Conservation (phyloP, 1,140 invertebrate genomes). For the Panulirus ornatus region DNA sequence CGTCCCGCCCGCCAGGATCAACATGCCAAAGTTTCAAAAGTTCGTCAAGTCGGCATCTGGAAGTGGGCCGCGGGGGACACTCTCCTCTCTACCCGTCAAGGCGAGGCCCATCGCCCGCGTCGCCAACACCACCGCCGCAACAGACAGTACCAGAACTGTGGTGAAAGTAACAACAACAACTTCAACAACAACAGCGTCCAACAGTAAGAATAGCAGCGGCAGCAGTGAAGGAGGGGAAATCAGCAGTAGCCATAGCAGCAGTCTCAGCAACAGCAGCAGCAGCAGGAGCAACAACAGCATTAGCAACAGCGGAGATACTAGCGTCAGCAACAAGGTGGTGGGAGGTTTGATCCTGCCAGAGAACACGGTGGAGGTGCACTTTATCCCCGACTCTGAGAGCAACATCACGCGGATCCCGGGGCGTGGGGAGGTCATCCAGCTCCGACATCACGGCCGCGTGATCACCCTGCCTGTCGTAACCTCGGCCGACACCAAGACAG, state of each 20-base stretch:
- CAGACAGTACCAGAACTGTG: constrained; percentile 9
- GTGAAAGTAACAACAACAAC: not conserved
- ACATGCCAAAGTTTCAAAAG: constrained; percentile 61
- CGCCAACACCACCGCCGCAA: not conserved
- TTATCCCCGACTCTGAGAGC: constrained; percentile 62
- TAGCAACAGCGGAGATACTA: not conserved
- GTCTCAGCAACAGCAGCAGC: not conserved
- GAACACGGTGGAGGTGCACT: constrained; percentile 60
- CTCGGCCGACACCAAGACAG: not conserved
- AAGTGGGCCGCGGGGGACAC: not conserved
- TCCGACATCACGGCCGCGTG: constrained; percentile 58
- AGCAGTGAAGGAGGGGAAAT: not conserved
- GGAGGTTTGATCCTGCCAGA: constrained; percentile 42
- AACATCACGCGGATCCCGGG: constrained; percentile 64
- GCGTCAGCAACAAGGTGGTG: not conserved
- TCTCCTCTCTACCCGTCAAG: not conserved
- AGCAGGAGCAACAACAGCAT: not conserved
- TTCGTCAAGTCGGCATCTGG: constrained; percentile 32
- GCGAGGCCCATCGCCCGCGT: not conserved
- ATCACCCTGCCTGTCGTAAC: constrained; percentile 51
- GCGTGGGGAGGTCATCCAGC: constrained; percentile 50
- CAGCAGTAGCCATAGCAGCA: not conserved
- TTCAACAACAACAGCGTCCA: not conserved
- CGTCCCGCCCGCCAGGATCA: not conserved
- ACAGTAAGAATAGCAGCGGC: not conserved